Conservation (phyloP, 1,140 invertebrate genomes). For the Solenopsis invicta region DNA sequence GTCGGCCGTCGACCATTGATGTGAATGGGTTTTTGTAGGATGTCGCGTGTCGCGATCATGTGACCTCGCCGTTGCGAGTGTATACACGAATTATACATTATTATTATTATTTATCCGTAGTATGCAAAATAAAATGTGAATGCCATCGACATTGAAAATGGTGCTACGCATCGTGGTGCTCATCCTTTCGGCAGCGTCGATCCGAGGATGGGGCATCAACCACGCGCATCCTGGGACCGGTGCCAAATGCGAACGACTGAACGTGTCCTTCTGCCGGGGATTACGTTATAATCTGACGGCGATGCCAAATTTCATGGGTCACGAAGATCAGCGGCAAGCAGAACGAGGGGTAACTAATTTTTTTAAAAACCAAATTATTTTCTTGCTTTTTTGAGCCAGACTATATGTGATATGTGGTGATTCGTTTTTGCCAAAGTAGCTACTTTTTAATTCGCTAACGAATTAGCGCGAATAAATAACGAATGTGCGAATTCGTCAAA, state of each 20-base stretch:
- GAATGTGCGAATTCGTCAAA: too few species aligned
- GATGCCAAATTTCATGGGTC: conserved; percentile 95
- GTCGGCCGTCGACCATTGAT: conserved; percentile 17
- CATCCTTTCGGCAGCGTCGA: conserved; percentile 24
- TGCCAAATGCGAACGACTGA: conserved; percentile 92
- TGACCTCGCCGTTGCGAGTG: not conserved
- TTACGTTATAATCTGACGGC: conserved; percentile 95
- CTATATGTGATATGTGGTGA: too few species aligned
- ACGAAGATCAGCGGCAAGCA: conserved; percentile 92
- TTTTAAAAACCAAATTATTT: not conserved
- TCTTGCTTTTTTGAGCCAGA: too few species aligned
- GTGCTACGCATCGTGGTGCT: conserved; percentile 12
- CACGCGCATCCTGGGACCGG: conserved; percentile 76
- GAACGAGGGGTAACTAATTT: conserved; percentile 89
- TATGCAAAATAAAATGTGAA: conserved; percentile 41
- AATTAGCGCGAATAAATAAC: too few species aligned
- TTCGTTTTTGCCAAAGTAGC: too few species aligned
- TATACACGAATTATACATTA: not conserved
- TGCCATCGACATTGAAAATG: conserved; percentile 25
- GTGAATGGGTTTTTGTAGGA: not conserved
- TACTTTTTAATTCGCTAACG: too few species aligned
- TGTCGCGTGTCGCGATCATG: not conserved
- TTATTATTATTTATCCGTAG: not conserved
- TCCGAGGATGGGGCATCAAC: conserved; percentile 78
- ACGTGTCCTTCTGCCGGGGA: conserved; percentile 93